These are phyloP conservation scores for Platycheirus albimanus DNA, from an alignment of 2,888 invertebrate species.

Conservation along the genomic window DNA sequence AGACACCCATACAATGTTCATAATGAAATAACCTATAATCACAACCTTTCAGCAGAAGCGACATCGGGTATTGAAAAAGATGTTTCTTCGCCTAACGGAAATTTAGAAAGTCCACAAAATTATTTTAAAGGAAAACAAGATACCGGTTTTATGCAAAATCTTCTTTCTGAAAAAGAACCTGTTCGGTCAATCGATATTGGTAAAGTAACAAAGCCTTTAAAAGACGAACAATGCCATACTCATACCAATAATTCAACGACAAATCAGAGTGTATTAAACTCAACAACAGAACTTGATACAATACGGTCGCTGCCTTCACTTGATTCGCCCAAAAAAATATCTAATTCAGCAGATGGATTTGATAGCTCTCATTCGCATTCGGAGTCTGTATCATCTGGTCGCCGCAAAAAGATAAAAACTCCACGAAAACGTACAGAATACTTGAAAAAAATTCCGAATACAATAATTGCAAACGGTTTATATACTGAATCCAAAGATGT, in stretches of 20 bases:
- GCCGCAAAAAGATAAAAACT: slow-evolving; percentile 46
- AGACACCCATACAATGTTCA: no score
- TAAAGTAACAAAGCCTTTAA: no score
- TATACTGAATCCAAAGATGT: slow-evolving; percentile 5
- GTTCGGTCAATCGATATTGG: no score
- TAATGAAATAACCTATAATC: no score
- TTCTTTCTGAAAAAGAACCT: no score
- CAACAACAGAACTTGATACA: not conserved
- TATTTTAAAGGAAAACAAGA: no score
- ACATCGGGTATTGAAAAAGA: no score
- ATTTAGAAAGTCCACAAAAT: no score
- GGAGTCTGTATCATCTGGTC: not conserved
- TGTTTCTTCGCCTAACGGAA: no score
- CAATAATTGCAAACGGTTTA: not conserved
- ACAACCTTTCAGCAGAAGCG: no score
- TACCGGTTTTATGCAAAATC: no score
- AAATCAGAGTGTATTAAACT: not conserved
- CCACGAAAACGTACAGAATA: slow-evolving; percentile 38
- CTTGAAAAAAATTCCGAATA: not conserved
- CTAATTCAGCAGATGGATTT: not conserved
- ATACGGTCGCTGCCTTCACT: not conserved
- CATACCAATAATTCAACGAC: not conserved
- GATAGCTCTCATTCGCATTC: not conserved
- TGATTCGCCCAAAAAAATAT: not conserved
- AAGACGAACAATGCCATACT: no score